Percentiles rank a stretch among this genome's conserved stretches.
phyloP scores from a whole-genome alignment of 2,797 vertebrate species.

The Cyclura pinguis region DNA sequence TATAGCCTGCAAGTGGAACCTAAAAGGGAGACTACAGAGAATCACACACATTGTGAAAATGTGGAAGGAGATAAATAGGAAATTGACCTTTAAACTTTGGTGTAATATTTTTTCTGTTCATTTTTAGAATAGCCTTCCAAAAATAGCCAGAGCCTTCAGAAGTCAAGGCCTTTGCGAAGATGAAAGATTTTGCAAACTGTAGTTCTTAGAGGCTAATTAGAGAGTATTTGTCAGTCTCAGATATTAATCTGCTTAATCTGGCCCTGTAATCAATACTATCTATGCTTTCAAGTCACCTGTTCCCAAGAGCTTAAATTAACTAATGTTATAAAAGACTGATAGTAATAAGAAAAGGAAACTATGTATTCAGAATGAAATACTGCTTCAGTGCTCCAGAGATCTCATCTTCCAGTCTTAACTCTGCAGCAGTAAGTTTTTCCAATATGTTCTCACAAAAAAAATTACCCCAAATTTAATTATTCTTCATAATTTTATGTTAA shows the following conservation, averaged over 20 bases:
- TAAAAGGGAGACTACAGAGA: background rate
- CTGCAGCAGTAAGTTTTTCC: background rate
- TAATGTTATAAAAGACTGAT: slow-evolving; percentile 13
- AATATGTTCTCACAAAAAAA: background rate
- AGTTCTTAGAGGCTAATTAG: slow-evolving; percentile 26
- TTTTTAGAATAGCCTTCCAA: slow-evolving; percentile 54
- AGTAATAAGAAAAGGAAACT: background rate
- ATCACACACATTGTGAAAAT: background rate
- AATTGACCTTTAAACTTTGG: slow-evolving; percentile 58
- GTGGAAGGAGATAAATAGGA: slow-evolving; percentile 40
- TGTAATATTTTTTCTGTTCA: slow-evolving; percentile 57
- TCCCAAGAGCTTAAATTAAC: slow-evolving; percentile 23
- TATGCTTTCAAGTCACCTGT: slow-evolving; percentile 66
- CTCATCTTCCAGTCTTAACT: background rate
- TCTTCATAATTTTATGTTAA: background rate
- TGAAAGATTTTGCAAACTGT: slow-evolving; percentile 46
- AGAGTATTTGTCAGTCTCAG: slow-evolving; percentile 38
- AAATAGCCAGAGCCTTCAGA: slow-evolving; percentile 44
- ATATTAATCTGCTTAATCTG: slow-evolving; percentile 57
- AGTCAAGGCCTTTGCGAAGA: slow-evolving; percentile 3
- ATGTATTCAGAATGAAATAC: background rate
- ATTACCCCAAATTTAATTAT: background rate
- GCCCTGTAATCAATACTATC: slow-evolving; percentile 17
- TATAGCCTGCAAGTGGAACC: slow-evolving; percentile 51
- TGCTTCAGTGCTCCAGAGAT: background rate